Percentiles rank a stretch among this genome's conserved stretches.
Evolutionary conservation across 2,888 invertebrate species (phyloP).

Genomic region (Chloromyia formosa): DNA sequence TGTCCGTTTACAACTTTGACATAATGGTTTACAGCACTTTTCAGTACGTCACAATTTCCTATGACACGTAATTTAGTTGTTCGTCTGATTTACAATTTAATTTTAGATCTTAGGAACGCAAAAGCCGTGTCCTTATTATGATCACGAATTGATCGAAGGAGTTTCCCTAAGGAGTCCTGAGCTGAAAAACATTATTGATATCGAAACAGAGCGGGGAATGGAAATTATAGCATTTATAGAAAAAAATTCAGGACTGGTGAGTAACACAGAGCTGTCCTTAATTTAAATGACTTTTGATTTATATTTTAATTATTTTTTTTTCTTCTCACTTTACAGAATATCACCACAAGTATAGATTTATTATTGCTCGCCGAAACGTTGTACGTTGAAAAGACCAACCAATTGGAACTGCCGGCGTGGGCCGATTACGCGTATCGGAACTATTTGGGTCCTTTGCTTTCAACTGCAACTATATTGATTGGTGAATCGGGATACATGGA

Average conservation of each 20-base stretch:
- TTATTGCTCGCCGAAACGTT: conserved; percentile 65
- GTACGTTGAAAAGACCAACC: conserved; percentile 69
- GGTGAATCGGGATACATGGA: conserved; percentile 67
- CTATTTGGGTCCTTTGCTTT: conserved; percentile 57
- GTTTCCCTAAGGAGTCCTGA: neutral
- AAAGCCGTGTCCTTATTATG: no score
- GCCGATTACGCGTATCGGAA: conserved; percentile 68
- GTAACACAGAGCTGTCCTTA: neutral
- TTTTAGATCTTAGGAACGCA: no score
- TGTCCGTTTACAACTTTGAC: no score
- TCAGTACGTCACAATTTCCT: no score
- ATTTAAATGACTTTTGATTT: neutral
- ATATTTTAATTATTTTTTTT: neutral
- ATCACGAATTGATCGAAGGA: neutral
- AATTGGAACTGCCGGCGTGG: conserved; percentile 75
- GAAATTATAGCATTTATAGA: neutral
- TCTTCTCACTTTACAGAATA: neutral
- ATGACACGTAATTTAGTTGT: no score
- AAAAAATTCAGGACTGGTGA: neutral
- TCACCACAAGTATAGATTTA: neutral
- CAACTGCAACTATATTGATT: neutral
- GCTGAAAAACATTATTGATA: neutral
- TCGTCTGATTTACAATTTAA: no score
- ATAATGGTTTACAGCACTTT: no score
- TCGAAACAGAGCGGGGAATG: neutral